phyloP scores from a whole-genome alignment of 2,113 vertebrate genomes.

The Hylia prasina region DNA sequence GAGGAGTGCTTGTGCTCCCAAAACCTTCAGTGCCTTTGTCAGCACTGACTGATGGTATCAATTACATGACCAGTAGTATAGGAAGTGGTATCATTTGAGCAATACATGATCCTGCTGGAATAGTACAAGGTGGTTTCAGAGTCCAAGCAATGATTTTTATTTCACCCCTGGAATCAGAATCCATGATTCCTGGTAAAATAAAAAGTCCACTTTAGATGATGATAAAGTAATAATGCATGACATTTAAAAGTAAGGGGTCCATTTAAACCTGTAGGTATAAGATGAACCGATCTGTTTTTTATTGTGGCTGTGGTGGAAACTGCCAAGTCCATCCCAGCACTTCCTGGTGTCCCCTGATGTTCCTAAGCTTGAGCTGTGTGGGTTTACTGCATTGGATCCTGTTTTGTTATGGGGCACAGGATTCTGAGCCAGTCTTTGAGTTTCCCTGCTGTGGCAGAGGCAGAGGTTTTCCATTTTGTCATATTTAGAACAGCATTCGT shows the following conservation, averaged over 20 bases:
- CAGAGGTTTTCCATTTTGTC: background rate
- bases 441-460: background rate
- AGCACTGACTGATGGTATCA: background rate
- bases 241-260: background rate
- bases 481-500: background rate
- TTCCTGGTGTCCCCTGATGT: background rate
- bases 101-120: background rate
- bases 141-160: background rate
- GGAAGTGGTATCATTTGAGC: background rate
- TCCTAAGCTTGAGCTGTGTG: background rate
- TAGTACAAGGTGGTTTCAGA: background rate
- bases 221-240: background rate
- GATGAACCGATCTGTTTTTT: background rate
- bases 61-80: background rate
- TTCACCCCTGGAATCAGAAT: background rate
- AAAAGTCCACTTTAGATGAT: background rate
- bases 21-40: background rate
- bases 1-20: background rate
- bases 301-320: background rate
- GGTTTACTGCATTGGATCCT: background rate
- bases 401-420: background rate
- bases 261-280: background rate
- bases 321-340: background rate
- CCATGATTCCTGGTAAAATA: background rate
- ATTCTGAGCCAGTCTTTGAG: accelerated